Evolutionary conservation across 2,888 invertebrate species (phyloP).

Genomic region (Notodonta ziczac): DNA sequence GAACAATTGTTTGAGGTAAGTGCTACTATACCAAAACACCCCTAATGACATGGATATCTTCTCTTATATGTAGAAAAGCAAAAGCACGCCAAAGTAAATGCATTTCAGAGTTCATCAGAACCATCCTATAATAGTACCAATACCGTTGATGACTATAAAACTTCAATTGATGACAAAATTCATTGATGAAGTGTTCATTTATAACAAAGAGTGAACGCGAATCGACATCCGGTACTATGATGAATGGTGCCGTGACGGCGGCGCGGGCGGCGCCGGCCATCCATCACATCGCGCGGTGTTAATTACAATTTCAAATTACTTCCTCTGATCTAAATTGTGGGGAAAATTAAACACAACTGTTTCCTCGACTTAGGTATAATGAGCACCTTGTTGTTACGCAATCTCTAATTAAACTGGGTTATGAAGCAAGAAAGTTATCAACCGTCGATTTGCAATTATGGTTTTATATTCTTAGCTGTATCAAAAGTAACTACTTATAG

Average conservation of each 20-base stretch:
- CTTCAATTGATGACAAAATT: constrained; percentile 27
- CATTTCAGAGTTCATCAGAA: too few relatives aligned
- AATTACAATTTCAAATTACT: constrained; percentile 76
- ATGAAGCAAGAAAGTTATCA: not conserved
- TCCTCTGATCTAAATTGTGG: constrained; percentile 57
- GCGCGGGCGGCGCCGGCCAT: constrained; percentile 47
- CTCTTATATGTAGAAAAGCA: too few relatives aligned
- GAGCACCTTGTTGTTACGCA: constrained; percentile 2
- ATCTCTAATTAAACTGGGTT: not conserved
- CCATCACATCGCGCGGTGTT: constrained; percentile 64
- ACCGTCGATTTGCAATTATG: not conserved
- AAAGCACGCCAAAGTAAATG: too few relatives aligned
- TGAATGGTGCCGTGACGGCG: constrained; percentile 47
- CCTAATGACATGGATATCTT: not conserved
- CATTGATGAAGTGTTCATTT: constrained; percentile 39
- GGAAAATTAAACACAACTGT: constrained; percentile 54
- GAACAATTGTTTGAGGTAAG: constrained; percentile 92
- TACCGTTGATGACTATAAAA: constrained; percentile 17
- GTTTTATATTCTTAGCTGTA: not conserved
- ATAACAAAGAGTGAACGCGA: constrained; percentile 46
- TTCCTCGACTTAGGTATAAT: constrained; percentile 26
- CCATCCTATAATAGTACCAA: not conserved
- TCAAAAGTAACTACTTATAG: too few relatives aligned
- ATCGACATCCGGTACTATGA: constrained; percentile 51
- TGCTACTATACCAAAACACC: not conserved